Evolutionary conservation across 2,888 invertebrate species (phyloP).

Genomic region (Coleophora deauratella): DNA sequence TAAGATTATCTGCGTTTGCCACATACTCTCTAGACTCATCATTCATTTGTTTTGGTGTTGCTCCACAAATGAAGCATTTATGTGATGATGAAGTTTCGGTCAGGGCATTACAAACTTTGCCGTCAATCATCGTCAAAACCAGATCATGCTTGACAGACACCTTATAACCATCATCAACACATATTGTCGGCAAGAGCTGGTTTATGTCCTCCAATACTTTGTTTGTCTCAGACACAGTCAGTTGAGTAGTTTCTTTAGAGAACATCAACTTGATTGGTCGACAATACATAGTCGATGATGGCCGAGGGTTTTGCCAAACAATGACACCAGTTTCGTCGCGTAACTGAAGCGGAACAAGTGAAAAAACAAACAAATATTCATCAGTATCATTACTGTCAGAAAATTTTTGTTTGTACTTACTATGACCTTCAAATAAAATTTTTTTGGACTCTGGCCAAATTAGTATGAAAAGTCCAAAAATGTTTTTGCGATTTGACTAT

Average conservation of each 20-base stretch:
- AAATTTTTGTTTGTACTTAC: neutral
- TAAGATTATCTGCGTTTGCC: neutral
- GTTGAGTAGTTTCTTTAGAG: conserved; percentile 13
- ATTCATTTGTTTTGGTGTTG: neutral
- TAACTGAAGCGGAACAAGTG: neutral
- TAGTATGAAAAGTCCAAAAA: too few species aligned
- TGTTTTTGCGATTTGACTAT: too few species aligned
- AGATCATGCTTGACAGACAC: conserved; percentile 9
- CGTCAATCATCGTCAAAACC: conserved; percentile 12
- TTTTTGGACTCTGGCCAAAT: too few species aligned
- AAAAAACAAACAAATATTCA: neutral
- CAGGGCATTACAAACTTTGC: conserved; percentile 14
- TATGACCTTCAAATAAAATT: too few species aligned
- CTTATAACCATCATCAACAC: neutral
- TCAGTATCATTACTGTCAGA: neutral
- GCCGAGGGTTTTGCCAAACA: conserved; percentile 13
- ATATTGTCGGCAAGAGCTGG: conserved; percentile 5
- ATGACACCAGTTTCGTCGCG: neutral
- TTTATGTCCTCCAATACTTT: conserved; percentile 12
- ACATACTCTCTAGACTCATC: neutral
- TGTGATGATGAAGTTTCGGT: conserved; percentile 8
- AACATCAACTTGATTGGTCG: conserved; percentile 15
- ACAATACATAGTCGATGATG: conserved; percentile 14
- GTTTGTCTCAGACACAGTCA: conserved; percentile 10
- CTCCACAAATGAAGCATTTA: conserved; percentile 11